Conservation (phyloP, 2,113 vertebrate genomes). For the Brachirus orientalis region DNA sequence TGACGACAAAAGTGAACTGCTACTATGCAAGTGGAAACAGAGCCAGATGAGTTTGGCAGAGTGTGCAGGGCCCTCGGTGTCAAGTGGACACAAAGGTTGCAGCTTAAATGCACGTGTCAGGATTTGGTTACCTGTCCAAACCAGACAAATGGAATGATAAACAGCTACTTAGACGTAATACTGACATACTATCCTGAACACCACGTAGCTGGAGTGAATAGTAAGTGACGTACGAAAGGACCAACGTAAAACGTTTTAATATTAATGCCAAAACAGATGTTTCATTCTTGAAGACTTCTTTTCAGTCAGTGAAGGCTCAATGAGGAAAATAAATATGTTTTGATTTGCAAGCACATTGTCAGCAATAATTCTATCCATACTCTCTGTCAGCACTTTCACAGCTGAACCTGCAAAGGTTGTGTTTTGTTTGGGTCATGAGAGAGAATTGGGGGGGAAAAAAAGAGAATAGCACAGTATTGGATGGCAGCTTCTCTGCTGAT, state of each 20-base stretch:
- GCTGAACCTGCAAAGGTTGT: slow-evolving; percentile 34
- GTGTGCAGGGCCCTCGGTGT: slow-evolving; percentile 67
- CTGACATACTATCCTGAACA: slow-evolving; percentile 5
- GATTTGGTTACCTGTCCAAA: slow-evolving; percentile 76
- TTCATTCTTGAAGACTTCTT: background rate
- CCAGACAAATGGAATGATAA: slow-evolving; percentile 68
- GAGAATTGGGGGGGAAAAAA: slow-evolving; percentile 16
- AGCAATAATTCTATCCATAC: slow-evolving; percentile 34
- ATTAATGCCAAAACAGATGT: background rate
- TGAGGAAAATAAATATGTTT: slow-evolving; percentile 20
- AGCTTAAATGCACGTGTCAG: slow-evolving; percentile 60
- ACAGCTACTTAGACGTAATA: slow-evolving; percentile 37
- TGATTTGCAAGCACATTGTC: slow-evolving; percentile 39
- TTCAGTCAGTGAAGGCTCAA: background rate
- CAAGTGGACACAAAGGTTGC: slow-evolving; percentile 73
- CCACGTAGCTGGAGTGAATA: background rate
- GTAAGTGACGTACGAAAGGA: background rate
- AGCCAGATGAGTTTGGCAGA: slow-evolving; percentile 60
- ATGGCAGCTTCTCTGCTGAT: slow-evolving; percentile 67
- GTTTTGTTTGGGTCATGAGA: slow-evolving; percentile 36
- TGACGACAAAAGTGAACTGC: slow-evolving; percentile 78
- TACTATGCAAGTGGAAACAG: slow-evolving; percentile 67
- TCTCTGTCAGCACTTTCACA: slow-evolving; percentile 52
- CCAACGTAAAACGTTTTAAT: background rate
- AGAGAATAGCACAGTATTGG: slow-evolving; percentile 55